phyloP scores from a whole-genome alignment of 2,888 invertebrate genomes.

The Dynastes hyllus region DNA sequence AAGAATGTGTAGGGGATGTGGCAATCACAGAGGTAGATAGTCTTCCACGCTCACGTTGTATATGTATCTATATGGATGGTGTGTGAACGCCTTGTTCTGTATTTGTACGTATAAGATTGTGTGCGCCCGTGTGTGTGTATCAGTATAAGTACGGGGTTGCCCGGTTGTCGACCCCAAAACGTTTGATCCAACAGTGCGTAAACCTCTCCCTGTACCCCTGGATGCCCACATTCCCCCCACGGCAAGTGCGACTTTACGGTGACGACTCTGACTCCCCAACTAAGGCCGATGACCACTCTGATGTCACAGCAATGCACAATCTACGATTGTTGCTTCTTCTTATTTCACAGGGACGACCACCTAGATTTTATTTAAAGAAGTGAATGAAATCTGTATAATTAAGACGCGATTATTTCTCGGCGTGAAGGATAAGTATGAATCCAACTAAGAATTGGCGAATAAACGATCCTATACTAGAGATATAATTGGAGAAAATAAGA shows the following conservation, averaged over 20 bases:
- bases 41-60: conserved; percentile 24
- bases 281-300: conserved; percentile 57
- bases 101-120: conserved; percentile 41
- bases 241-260: conserved; percentile 46
- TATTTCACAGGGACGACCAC: conserved; percentile 39
- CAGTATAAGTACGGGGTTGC: conserved; percentile 61
- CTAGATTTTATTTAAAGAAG: conserved; percentile 43
- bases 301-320: conserved; percentile 55
- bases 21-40: conserved; percentile 46
- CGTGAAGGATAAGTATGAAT: background rate
- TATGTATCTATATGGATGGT: conserved; percentile 21
- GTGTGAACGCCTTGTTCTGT: conserved; percentile 43
- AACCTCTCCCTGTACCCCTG: conserved; percentile 60
- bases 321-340: conserved; percentile 41
- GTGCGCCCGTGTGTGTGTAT: conserved; percentile 20
- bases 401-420: conserved; percentile 1
- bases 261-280: conserved; percentile 47
- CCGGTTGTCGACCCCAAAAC: conserved; percentile 66
- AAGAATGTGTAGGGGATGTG: conserved; percentile 50
- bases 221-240: conserved; percentile 52
- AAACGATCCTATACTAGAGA: background rate
- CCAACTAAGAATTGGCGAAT: background rate
- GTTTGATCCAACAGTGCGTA: conserved; percentile 60
- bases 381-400: conserved; percentile 21
- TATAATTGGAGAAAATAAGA: conserved; percentile 27